phyloP scores from a whole-genome alignment of 2,888 invertebrate species.

The Therioaphis trifolii region DNA sequence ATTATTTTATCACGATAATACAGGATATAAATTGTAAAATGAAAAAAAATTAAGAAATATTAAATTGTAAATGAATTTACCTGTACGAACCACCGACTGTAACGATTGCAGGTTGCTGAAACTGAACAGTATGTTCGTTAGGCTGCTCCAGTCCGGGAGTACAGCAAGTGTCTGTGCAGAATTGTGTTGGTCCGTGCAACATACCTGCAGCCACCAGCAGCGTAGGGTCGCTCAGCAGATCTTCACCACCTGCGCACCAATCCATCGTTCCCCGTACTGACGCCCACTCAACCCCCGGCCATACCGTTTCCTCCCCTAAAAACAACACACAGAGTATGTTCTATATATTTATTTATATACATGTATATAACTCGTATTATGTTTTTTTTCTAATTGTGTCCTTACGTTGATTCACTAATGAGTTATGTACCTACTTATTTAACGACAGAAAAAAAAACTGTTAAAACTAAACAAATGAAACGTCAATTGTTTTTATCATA shows the following conservation, averaged over 20 bases:
- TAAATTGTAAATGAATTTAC: constrained; percentile 5
- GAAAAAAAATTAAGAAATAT: too few relatives aligned
- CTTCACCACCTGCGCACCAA: constrained; percentile 62
- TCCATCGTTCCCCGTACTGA: constrained; percentile 59
- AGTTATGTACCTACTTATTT: too few relatives aligned
- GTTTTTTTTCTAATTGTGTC: too few relatives aligned
- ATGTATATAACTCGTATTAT: too few relatives aligned
- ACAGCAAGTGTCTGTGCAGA: constrained; percentile 62
- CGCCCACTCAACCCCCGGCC: constrained; percentile 62
- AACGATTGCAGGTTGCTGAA: constrained; percentile 54
- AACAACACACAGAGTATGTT: neutral
- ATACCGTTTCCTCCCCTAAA: constrained; percentile 61
- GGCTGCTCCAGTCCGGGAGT: constrained; percentile 59
- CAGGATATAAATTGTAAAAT: too few relatives aligned
- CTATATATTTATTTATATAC: too few relatives aligned
- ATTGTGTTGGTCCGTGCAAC: constrained; percentile 59
- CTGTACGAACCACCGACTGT: constrained; percentile 53
- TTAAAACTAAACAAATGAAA: too few relatives aligned
- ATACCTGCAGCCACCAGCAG: constrained; percentile 60
- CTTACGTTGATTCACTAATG: too few relatives aligned
- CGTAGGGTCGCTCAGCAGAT: constrained; percentile 60
- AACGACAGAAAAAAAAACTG: too few relatives aligned
- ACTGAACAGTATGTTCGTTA: constrained; percentile 49
- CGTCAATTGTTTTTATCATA: too few relatives aligned
- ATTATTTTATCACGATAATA: neutral